Evolutionary conservation across 2,797 vertebrate species (phyloP).

Genomic region (Sciaenops ocellatus): DNA sequence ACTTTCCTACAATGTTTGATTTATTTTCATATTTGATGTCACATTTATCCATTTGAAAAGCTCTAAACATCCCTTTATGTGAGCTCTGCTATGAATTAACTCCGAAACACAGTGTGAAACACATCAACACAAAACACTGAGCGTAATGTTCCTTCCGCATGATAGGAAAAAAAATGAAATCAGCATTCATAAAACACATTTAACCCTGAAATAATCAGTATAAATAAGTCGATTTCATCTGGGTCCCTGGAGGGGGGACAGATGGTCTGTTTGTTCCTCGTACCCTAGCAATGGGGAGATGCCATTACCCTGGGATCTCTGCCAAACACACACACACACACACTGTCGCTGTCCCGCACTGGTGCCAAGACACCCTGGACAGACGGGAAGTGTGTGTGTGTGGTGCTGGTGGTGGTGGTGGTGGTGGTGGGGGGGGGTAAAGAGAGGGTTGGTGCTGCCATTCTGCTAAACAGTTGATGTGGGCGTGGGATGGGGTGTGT

Average conservation of each 20-base stretch:
- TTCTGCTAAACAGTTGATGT: conserved; percentile 58
- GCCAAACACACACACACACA: conserved; percentile 72
- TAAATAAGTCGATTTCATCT: conserved; percentile 68
- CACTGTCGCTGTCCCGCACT: conserved; percentile 48
- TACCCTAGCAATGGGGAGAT: conserved; percentile 73
- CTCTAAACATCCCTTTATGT: neutral
- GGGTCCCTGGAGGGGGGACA: conserved; percentile 69
- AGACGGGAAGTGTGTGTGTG: conserved; percentile 56
- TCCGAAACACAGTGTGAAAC: conserved; percentile 3
- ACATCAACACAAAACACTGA: conserved; percentile 22
- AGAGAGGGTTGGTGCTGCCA: conserved; percentile 33
- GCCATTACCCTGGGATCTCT: conserved; percentile 78
- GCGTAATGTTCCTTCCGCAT: neutral
- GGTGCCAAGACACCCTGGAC: conserved; percentile 71
- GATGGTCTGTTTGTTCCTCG: conserved; percentile 81
- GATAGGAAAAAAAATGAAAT: conserved; percentile 39
- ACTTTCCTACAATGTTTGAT: neutral
- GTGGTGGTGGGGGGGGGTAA: too few species aligned
- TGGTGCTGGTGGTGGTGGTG: neutral
- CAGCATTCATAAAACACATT: conserved; percentile 36
- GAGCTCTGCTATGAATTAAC: neutral
- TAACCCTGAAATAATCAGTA: conserved; percentile 62
- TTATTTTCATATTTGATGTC: neutral
- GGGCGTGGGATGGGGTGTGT: neutral
- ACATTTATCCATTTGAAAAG: neutral